A percentile compares a stretch with the other conserved stretches of the same genome.
Evolutionary conservation across 1,140 invertebrate genomes (phyloP).

Genomic region (Euwallacea fornicatus): DNA sequence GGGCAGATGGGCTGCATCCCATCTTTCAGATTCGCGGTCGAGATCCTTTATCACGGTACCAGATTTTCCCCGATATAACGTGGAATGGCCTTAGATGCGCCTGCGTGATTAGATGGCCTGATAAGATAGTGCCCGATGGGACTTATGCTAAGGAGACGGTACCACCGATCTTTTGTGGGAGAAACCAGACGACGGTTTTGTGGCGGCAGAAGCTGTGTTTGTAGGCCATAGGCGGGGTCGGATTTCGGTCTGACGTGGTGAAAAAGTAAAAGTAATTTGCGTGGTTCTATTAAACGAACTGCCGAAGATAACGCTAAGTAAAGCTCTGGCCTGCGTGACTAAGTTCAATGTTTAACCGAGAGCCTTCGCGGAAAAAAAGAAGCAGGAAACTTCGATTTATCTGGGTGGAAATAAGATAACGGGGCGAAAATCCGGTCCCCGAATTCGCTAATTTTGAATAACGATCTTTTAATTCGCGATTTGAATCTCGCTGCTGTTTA

Average conservation of each 20-base stretch:
- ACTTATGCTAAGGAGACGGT: slow-evolving; percentile 14
- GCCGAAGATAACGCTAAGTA: no score
- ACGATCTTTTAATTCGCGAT: slow-evolving; percentile 14
- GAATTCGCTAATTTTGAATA: slow-evolving; percentile 10
- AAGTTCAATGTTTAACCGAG: not conserved
- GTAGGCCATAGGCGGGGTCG: no score
- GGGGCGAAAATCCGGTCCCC: not conserved
- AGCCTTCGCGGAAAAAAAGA: not conserved
- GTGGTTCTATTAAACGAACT: no score
- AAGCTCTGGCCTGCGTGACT: not conserved
- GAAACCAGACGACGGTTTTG: not conserved
- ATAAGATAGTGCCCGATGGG: slow-evolving; percentile 10
- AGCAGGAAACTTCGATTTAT: not conserved
- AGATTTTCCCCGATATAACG: no score
- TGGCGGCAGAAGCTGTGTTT: no score
- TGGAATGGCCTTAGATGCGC: not conserved
- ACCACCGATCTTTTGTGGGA: not conserved
- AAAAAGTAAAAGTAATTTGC: no score
- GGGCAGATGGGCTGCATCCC: no score
- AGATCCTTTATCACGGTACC: no score
- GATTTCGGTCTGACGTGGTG: no score
- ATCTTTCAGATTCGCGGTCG: no score
- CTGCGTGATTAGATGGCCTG: not conserved
- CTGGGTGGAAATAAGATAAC: slow-evolving; percentile 6
- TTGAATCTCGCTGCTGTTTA: slow-evolving; percentile 3